phyloP scores from a whole-genome alignment of 2,797 vertebrate species.

The Neostethus bicornis region DNA sequence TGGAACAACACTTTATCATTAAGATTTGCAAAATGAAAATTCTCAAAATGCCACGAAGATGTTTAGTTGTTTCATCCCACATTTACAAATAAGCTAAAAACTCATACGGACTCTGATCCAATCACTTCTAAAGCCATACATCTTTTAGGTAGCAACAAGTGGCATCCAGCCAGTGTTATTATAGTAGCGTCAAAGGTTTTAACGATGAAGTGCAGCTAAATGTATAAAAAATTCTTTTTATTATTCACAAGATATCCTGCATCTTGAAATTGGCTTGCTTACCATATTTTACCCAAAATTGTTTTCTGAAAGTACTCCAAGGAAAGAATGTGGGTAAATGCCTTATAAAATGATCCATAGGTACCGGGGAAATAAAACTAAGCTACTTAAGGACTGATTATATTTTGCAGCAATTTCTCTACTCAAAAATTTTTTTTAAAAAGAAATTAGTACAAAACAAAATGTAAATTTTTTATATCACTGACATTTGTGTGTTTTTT shows the following conservation, averaged over 20 bases:
- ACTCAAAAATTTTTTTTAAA: constrained; percentile 7
- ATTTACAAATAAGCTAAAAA: too few species aligned
- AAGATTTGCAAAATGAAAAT: background rate
- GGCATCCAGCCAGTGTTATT: too few species aligned
- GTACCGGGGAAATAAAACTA: constrained; percentile 18
- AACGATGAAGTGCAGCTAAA: too few species aligned
- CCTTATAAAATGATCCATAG: constrained; percentile 32
- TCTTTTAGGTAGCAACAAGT: too few species aligned
- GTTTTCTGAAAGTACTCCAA: constrained; percentile 32
- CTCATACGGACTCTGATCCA: too few species aligned
- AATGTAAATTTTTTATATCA: constrained; percentile 2
- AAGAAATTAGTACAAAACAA: background rate
- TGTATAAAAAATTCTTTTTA: too few species aligned
- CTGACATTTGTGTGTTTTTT: background rate
- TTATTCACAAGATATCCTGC: too few species aligned
- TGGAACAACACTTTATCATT: constrained; percentile 8
- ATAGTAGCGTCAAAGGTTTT: too few species aligned
- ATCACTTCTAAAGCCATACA: too few species aligned
- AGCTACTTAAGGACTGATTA: constrained; percentile 10
- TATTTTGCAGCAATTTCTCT: background rate
- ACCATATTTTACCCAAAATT: constrained; percentile 63
- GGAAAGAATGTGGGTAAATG: constrained; percentile 25
- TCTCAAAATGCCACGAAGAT: constrained; percentile 20
- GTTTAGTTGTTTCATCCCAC: constrained; percentile 18
- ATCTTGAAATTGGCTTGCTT: constrained; percentile 37